Evolutionary conservation across 2,888 invertebrate genomes (phyloP).

Genomic region (Yponomeuta evonymella): DNA sequence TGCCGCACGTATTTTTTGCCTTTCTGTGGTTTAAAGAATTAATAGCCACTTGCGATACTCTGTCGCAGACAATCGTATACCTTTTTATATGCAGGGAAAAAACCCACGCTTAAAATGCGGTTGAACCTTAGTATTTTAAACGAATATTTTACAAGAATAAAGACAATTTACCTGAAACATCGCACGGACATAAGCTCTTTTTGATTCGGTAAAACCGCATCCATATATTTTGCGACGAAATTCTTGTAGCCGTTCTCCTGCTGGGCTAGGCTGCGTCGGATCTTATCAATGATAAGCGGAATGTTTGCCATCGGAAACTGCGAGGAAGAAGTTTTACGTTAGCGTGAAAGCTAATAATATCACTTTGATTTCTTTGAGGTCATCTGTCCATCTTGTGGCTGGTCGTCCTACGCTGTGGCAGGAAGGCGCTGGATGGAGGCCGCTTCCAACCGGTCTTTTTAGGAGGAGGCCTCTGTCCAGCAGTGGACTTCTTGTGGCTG

Average conservation of each 20-base stretch:
- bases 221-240: constrained; percentile 83
- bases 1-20: no score
- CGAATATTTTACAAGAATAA: no score
- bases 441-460: no score
- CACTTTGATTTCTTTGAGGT: neutral
- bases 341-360: neutral
- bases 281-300: constrained; percentile 82
- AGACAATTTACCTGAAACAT: constrained; percentile 59
- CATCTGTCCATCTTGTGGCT: no score
- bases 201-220: constrained; percentile 49
- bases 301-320: constrained; percentile 86
- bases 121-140: no score
- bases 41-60: neutral
- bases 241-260: constrained; percentile 81
- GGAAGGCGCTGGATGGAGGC: no score
- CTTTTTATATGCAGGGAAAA: no score
- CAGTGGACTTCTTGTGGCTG: no score
- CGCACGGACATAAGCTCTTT: constrained; percentile 60
- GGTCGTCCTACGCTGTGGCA: no score
- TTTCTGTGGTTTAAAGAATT: neutral
- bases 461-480: no score
- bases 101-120: no score
- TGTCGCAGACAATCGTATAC: neutral
- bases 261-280: constrained; percentile 80
- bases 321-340: constrained; percentile 18